phyloP scores from a whole-genome alignment of 2,888 invertebrate species.

The Troides helena region DNA sequence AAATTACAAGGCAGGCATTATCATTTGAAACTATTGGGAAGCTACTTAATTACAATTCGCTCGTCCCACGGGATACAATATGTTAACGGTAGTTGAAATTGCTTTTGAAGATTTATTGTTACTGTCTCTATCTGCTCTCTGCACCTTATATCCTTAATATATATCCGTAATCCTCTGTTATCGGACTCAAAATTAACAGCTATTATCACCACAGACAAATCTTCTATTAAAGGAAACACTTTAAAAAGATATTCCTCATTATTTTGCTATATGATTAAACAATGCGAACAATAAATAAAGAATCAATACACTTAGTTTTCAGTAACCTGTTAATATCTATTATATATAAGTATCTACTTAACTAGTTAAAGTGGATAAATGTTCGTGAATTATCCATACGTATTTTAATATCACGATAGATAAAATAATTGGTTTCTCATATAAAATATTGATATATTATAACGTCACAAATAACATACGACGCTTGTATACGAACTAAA shows the following conservation, averaged over 20 bases:
- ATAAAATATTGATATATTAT: too few species aligned
- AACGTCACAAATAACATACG: not conserved
- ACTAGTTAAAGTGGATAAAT: too few species aligned
- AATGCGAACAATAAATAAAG: too few species aligned
- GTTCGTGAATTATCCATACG: too few species aligned
- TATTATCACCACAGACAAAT: not conserved
- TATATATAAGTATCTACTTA: too few species aligned
- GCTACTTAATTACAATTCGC: constrained; percentile 64
- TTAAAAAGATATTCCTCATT: not conserved
- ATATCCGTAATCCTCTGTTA: not conserved
- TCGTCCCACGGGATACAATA: constrained; percentile 49
- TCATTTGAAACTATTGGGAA: constrained; percentile 43
- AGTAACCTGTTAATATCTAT: too few species aligned
- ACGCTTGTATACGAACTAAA: not conserved
- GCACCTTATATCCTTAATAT: not conserved
- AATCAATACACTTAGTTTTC: too few species aligned
- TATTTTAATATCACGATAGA: too few species aligned
- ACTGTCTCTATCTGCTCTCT: constrained; percentile 4
- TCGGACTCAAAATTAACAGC: constrained; percentile 20
- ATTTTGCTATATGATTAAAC: not conserved
- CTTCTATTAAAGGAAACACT: not conserved
- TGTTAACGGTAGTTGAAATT: constrained; percentile 41
- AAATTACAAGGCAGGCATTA: not conserved
- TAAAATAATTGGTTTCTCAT: too few species aligned
- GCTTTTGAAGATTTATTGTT: constrained; percentile 58